phyloP scores from a whole-genome alignment of 2,113 vertebrate species.

The Glareola pratincola region DNA sequence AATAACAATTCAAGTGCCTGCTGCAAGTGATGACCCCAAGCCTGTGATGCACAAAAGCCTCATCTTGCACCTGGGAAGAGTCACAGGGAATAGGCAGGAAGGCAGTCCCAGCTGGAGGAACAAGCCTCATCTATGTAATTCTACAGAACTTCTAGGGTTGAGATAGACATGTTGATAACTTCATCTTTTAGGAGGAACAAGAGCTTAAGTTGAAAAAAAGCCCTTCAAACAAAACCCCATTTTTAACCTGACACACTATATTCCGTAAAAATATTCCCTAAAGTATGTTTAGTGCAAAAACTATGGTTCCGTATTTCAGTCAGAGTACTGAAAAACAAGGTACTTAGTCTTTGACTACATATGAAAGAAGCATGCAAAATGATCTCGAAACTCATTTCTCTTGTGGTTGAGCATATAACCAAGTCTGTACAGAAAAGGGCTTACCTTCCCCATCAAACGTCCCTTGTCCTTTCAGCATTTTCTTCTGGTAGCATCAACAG shows the following conservation, averaged over 20 bases:
- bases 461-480: conserved; percentile 82
- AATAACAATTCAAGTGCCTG: fast-evolving
- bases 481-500: conserved; percentile 72
- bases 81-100: background rate
- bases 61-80: background rate
- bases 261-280: background rate
- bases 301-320: background rate
- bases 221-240: background rate
- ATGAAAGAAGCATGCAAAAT: fast-evolving
- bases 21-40: background rate
- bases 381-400: background rate
- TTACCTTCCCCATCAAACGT: conserved; percentile 96
- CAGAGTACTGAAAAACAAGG: background rate
- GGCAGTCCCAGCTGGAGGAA: background rate
- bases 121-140: fast-evolving
- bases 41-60: fast-evolving
- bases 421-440: conserved; percentile 29
- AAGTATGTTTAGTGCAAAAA: background rate
- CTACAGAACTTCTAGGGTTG: background rate
- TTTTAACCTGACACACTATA: background rate
- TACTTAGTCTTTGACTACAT: fast-evolving
- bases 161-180: background rate
- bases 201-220: background rate
- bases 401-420: background rate
- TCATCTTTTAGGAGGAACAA: background rate